Base-by-base conservation (phyloP, 2,888 invertebrate genomes). In the Galerucella calmariensis region DNA sequence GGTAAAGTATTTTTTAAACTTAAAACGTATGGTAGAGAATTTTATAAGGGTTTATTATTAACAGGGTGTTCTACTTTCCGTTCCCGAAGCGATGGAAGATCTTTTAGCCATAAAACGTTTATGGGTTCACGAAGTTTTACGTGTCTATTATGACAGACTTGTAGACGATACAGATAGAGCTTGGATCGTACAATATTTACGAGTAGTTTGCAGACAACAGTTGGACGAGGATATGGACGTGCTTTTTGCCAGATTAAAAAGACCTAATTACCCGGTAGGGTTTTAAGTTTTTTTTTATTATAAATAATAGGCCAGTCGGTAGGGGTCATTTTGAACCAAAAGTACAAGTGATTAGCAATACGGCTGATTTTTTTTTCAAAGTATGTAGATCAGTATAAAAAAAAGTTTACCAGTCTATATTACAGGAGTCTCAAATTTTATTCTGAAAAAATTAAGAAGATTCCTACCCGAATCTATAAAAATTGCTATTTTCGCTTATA, bases 111-210 rank as follows among this genome's bases (percentile, higher is more conserved):
- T 98, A 91, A 96, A 97, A 83, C 90, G 97, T 69, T 89, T 98
- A 0, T 98, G 98, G 98, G 94, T 97, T 0, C 98, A 98, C 85
- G 98, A 98, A 89, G 93, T 97, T 44, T 89, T 97, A 78, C 91
- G 98, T 2, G 97, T 98, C 0, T 98, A 97, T 86, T 94, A 95
- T 73, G 98, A 98, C 88, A 93, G 98, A 69, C 90, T 98, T 74
- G 93, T 96, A 0, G 97, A 97, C 81, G 93, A 94, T n/a, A 77
- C 82, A 0, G 98, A 98, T 85, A 90, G 95, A 9, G 88, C 89
- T 66, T 97, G 97, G 97, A 88, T 98, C 16, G 93, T 95, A 77
- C 85, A 88, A 4, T 93, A 93, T 75, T 86, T 96, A 0, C 91
- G 93, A 75, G 85, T 88, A 1, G 91, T 95, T 0, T 91, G 93